Evolutionary conservation across 2,113 vertebrate species (phyloP).

Genomic region (Corydoras maculifer): DNA sequence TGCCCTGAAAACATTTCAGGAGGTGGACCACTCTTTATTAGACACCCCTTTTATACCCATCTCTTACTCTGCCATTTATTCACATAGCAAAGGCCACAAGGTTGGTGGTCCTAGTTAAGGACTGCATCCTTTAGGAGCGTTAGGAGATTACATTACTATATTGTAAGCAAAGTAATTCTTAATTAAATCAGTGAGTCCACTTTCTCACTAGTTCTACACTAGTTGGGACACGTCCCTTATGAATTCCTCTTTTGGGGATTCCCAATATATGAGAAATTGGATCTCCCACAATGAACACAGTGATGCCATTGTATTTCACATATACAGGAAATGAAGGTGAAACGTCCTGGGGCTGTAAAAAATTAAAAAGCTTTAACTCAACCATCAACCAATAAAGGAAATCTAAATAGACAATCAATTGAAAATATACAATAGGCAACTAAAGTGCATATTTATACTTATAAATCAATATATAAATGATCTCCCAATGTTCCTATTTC

Average conservation of each 20-base stretch:
- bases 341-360: too few relatives aligned
- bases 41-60: constrained; percentile 14
- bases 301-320: background rate
- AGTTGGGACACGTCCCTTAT: constrained; percentile 8
- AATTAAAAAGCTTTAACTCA: too few relatives aligned
- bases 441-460: constrained; percentile 6
- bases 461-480: background rate
- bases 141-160: constrained; percentile 27
- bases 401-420: too few relatives aligned
- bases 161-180: background rate
- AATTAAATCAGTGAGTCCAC: background rate
- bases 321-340: constrained; percentile 1
- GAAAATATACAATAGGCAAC: background rate
- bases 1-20: constrained; percentile 28
- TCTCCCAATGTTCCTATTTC: background rate
- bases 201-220: background rate
- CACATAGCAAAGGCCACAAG: constrained; percentile 33
- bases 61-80: constrained; percentile 17
- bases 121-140: constrained; percentile 18
- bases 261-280: constrained; percentile 7
- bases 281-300: constrained; percentile 14
- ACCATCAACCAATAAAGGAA: too few relatives aligned
- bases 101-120: constrained; percentile 30
- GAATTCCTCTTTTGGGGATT: constrained; percentile 4
- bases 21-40: constrained; percentile 30